Evolutionary conservation across 2,888 invertebrate genomes (phyloP).

Genomic region (Cataglyphis livida): DNA sequence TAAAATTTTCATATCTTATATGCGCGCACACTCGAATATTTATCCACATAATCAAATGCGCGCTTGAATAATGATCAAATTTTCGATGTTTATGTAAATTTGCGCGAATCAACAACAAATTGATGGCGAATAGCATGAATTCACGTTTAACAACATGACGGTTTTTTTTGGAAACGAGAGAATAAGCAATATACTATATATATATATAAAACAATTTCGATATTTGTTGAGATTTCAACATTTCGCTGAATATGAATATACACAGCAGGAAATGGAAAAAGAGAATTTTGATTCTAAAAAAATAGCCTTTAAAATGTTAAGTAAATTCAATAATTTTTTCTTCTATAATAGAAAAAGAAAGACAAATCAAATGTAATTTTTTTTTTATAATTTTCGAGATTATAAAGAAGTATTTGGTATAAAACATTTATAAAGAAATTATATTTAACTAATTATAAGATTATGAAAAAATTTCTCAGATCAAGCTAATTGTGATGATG

Average conservation of each 20-base stretch:
- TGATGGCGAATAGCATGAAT: background rate
- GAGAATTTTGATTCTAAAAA: background rate
- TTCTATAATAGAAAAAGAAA: background rate
- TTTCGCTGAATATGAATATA: background rate
- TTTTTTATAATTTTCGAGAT: background rate
- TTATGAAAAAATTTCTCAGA: background rate
- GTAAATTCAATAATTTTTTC: background rate
- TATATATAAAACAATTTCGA: background rate
- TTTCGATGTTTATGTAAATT: background rate
- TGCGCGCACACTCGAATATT: background rate
- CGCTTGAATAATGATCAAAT: background rate
- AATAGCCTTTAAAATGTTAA: no score
- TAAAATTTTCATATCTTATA: background rate
- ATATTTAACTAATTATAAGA: background rate
- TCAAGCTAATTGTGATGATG: background rate
- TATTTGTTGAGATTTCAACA: background rate
- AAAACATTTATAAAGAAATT: background rate
- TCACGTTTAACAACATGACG: background rate
- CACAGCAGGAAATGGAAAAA: background rate
- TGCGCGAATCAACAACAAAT: background rate
- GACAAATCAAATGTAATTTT: background rate
- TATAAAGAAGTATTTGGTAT: background rate
- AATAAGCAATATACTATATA: background rate
- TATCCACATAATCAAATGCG: slow-evolving; percentile 26
- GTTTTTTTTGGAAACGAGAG: background rate